These are phyloP conservation scores for Chesias legatella DNA, from an alignment of 2,888 invertebrate genomes.

Conservation along the genomic window DNA sequence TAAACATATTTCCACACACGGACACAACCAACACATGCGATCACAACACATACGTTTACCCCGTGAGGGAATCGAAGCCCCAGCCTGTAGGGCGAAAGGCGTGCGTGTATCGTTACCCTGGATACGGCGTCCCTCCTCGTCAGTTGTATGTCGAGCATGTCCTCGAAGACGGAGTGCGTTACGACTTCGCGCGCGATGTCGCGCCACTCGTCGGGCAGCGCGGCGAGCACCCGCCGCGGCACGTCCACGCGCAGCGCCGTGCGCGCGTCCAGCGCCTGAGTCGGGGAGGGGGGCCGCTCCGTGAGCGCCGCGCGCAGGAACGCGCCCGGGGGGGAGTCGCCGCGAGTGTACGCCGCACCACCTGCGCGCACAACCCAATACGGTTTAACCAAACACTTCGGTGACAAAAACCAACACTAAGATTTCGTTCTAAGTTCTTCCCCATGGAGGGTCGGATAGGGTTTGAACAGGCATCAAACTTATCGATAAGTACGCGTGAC, in stretches of 20 bases:
- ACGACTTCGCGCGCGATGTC: conserved; percentile 36
- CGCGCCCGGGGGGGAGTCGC: conserved; percentile 36
- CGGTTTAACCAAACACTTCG: too few relatives aligned
- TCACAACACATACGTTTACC: too few relatives aligned
- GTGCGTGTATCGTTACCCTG: neutral
- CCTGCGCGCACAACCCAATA: neutral
- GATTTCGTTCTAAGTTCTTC: too few relatives aligned
- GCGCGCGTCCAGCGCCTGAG: conserved; percentile 21
- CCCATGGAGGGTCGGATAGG: too few relatives aligned
- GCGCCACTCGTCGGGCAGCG: conserved; percentile 51
- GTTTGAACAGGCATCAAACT: too few relatives aligned
- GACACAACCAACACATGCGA: too few relatives aligned
- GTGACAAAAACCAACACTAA: too few relatives aligned
- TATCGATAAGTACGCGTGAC: too few relatives aligned
- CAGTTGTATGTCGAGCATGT: conserved; percentile 44
- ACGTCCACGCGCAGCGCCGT: conserved; percentile 22
- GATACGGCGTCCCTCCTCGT: conserved; percentile 3
- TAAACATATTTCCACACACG: too few relatives aligned
- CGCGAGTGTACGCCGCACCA: conserved; percentile 3
- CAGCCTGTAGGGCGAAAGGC: too few relatives aligned
- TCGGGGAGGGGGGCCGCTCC: conserved; percentile 45
- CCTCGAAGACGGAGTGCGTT: conserved; percentile 41
- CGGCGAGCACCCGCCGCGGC: conserved; percentile 37
- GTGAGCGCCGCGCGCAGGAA: conserved; percentile 49
- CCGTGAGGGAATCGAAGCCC: too few relatives aligned